Percentiles rank a stretch among this genome's conserved stretches.
These are phyloP conservation scores for Troglohyphantes excavatus DNA, from an alignment of 2,888 invertebrate genomes.

Conservation along the genomic window DNA sequence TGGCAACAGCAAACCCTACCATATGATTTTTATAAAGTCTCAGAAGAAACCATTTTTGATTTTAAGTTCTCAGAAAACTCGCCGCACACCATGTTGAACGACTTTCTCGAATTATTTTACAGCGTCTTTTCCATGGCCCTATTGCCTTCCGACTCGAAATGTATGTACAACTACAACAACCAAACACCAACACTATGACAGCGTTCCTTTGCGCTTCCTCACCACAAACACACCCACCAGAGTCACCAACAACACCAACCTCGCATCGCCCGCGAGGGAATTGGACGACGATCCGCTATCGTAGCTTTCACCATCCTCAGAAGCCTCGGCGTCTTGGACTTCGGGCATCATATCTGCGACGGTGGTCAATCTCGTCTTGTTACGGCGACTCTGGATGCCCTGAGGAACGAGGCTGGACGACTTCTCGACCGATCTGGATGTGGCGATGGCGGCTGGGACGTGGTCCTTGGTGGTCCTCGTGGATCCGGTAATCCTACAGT, in stretches of 20 bases:
- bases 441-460: not conserved
- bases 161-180: no score
- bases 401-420: conserved; percentile 21
- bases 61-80: no score
- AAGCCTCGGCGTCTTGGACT: conserved; percentile 12
- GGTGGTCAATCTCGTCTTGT: not conserved
- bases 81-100: no score
- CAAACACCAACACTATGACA: not conserved
- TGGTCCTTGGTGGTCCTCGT: conserved; percentile 7
- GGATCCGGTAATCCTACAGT: not conserved
- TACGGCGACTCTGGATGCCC: conserved; percentile 10
- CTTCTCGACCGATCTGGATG: conserved; percentile 13
- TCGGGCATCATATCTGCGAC: not conserved
- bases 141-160: no score
- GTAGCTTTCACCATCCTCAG: not conserved
- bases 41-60: no score
- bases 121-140: no score
- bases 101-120: no score
- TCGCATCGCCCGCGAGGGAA: not conserved
- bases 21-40: no score
- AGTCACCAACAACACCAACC: conserved; percentile 7
- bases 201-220: conserved; percentile 45
- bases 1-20: no score
- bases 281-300: not conserved
- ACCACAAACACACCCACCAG: conserved; percentile 20